Conservation (phyloP, 2,797 vertebrate species). For the Dipus sagitta region DNA sequence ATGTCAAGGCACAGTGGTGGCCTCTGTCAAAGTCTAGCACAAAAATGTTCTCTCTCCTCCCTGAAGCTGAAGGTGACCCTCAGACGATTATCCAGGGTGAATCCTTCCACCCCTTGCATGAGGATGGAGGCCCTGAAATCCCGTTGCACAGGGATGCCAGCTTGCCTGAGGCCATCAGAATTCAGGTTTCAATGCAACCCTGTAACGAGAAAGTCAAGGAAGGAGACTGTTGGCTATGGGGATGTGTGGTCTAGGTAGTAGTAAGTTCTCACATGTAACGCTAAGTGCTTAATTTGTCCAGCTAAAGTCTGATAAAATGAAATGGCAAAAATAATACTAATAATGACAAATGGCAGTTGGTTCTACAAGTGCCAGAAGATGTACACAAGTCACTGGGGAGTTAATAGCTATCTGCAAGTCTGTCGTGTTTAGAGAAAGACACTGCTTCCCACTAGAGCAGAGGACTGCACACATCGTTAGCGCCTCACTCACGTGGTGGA, state of each 20-base stretch:
- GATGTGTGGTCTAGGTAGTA: accelerated
- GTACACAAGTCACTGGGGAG: accelerated
- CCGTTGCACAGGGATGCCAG: background rate
- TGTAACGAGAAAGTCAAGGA: background rate
- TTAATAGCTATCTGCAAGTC: background rate
- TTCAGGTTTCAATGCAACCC: background rate
- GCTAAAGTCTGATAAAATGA: background rate
- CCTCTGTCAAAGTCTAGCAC: background rate
- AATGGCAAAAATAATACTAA: background rate
- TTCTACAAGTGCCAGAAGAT: background rate
- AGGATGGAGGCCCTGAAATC: background rate
- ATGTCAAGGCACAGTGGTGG: accelerated
- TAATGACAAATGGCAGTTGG: background rate
- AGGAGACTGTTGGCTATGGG: background rate
- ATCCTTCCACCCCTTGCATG: background rate
- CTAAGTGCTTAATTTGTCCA: background rate
- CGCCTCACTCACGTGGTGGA: accelerated
- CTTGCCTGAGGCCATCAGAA: background rate
- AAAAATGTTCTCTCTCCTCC: background rate
- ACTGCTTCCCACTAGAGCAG: accelerated
- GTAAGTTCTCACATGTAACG: background rate
- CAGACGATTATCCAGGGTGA: background rate
- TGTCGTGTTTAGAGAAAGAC: too few relatives aligned
- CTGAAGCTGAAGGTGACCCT: background rate
- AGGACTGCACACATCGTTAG: accelerated